Evolutionary conservation across 2,888 invertebrate species (phyloP).

Genomic region (Eristalis tenax): DNA sequence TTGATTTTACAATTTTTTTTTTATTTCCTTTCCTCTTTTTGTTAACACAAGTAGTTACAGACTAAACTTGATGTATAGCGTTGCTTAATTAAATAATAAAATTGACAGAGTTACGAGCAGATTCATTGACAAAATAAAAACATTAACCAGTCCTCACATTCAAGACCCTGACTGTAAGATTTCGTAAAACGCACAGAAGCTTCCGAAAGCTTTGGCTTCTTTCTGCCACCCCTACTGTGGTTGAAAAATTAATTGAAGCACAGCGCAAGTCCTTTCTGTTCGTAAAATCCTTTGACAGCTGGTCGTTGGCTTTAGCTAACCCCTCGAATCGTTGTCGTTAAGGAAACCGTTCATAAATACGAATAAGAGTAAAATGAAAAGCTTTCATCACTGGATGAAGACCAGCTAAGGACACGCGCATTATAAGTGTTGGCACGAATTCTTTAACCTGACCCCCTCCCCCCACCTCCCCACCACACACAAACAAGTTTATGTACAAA

Average conservation of each 20-base stretch:
- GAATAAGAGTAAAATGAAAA: not conserved
- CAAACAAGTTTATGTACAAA: constrained; percentile 5
- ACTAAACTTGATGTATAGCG: too few relatives aligned
- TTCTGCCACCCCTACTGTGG: not conserved
- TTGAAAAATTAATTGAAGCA: not conserved
- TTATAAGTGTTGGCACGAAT: not conserved
- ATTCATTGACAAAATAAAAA: too few relatives aligned
- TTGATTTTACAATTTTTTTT: too few relatives aligned
- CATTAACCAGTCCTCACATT: too few relatives aligned
- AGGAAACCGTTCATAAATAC: constrained; percentile 3
- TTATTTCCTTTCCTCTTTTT: too few relatives aligned
- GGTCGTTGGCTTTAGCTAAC: not conserved
- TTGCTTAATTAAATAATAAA: too few relatives aligned
- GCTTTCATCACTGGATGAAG: constrained; percentile 15
- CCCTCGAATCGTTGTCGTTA: constrained; percentile 1
- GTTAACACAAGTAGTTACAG: too few relatives aligned
- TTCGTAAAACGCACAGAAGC: not conserved
- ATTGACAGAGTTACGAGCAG: too few relatives aligned
- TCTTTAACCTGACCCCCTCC: not conserved
- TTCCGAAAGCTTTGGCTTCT: not conserved
- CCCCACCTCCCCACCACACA: not conserved
- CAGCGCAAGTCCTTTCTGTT: not conserved
- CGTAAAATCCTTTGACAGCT: constrained; percentile 4
- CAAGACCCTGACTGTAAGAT: too few relatives aligned
- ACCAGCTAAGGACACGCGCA: constrained; percentile 20